Evolutionary conservation across 2,797 vertebrate genomes (phyloP).

Genomic region (Halcyon smyrnensis): DNA sequence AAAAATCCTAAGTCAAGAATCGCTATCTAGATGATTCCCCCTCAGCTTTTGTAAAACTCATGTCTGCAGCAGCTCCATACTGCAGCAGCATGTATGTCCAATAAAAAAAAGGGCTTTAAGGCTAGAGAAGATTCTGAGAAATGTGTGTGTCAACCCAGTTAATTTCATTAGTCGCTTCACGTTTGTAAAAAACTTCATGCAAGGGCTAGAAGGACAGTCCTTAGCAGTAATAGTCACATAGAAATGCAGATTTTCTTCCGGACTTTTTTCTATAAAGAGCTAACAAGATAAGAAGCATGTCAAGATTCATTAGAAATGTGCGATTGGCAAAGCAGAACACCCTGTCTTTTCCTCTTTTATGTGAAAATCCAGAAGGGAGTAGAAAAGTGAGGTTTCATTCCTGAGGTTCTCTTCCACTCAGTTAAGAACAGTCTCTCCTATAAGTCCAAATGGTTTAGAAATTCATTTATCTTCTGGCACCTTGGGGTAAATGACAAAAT

Average conservation of each 20-base stretch:
- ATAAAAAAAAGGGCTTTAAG: neutral
- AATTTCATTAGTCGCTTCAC: neutral
- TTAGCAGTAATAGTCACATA: neutral
- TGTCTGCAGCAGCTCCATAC: neutral
- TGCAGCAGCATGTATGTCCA: neutral
- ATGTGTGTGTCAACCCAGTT: neutral
- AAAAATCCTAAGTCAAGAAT: neutral
- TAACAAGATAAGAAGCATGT: neutral
- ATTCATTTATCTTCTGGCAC: neutral
- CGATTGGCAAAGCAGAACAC: neutral
- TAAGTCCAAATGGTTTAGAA: neutral
- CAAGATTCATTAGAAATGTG: neutral
- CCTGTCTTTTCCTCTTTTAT: neutral
- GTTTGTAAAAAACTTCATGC: neutral
- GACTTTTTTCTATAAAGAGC: neutral
- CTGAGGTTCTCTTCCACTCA: neutral
- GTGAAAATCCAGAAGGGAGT: neutral
- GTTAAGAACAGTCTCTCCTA: neutral
- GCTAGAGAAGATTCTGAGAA: neutral
- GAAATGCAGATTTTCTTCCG: neutral
- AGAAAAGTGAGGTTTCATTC: neutral
- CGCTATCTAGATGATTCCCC: neutral
- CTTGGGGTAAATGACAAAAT: neutral
- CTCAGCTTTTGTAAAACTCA: neutral
- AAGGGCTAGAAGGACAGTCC: neutral